Base-by-base conservation (phyloP, 2,888 invertebrate genomes). In the Vandiemenella viatica region DNA sequence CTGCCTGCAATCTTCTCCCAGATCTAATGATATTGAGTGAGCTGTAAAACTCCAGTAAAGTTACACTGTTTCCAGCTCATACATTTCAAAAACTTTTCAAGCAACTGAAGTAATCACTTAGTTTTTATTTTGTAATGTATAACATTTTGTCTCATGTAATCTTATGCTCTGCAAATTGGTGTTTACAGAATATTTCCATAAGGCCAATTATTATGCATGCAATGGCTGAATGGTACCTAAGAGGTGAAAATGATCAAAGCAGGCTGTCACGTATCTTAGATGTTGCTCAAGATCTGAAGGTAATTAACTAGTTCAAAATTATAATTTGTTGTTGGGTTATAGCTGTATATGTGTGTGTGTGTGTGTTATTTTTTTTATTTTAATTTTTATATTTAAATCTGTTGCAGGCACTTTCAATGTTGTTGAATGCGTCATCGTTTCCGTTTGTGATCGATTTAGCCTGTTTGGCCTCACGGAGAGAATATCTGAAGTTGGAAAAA, bases 391-490 rank as follows among this genome's bases (percentile, higher is more conserved):
- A 13, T n/a, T n/a, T n/a, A n/a, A 32, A 47, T 41, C 53, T 54
- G 7, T 69, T 86, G 5, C 85, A 91, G 69, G 95, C 96, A 0
- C 67, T 98, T 15, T 91, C 93, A 1, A 77, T 88, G 62, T 72
- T 98, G 47, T 70, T 98, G 41, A 95, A 93, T 65, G 85, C 87
- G 1, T 86, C 88, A 56, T 87, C 88, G 0, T 89, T 90, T 65
- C 79, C 86, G n/a, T 98, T 99, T 67, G 89, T 95, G 37, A 95
- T 99, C 57, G 98, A 98, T 67, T 70, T 98, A 59, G 97, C 98
- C 0, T 98, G 97, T 65, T 70, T 99, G 53, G 98, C 98, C 0
- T 96, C 97, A 0, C 73, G 97, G 46, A 75, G 97, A 50, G 98
- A 97, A 65, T 98, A 96, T 65, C 74, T 98, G 10, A 98, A 98